Evolutionary conservation across 2,113 vertebrate species (phyloP), one percentile per base, ranked within the genome.

Genomic region (Gallinago media): DNA sequence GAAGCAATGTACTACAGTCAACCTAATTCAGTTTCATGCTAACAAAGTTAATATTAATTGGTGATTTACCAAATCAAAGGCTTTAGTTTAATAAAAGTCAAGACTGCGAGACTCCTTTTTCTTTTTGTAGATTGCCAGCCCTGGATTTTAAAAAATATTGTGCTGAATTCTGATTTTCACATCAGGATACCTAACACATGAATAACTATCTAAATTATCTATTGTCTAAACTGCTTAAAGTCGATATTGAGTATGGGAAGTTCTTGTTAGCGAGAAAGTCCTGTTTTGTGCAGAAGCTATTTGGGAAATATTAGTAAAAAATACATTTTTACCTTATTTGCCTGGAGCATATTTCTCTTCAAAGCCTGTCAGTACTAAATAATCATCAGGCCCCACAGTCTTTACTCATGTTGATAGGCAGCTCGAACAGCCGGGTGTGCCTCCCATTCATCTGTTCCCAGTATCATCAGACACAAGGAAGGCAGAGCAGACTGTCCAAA

Each of bases 1-100:
- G 94, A 88, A 94, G 75, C 76, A 89, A 65, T 71, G 50, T 93
- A 59, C 81, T 92, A 91, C 88, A 91, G 88, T 97, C 96, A 96
- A 93, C 66, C 61, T 93, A 91, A 97, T 97, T 97, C 74, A 81
- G 81, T 96, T 98, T 96, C 88, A 91, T 47, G 78, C 55, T 89
- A 96, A 95, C 55, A 84, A 96, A 93, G 89, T 97, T 97, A 97
- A 61, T 92, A 92, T 83, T 96, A 97, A 96, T 96, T 97, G 95
- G 34, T 73, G 78, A 96, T 95, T 97, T 96, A 78, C 79, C 42
- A 95, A 96, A 92, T 91, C 88, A 94, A 94, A 96, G 67, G 61
- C 44, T 47, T 92, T 67, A 56, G 72, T 96, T 96, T 96, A 97
- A 89, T 96, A 84, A 73, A 83, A 93, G 65, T 96, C 8, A 14